Evolutionary conservation across 2,888 invertebrate genomes (phyloP).

Genomic region (Drosophila buzzatii): DNA sequence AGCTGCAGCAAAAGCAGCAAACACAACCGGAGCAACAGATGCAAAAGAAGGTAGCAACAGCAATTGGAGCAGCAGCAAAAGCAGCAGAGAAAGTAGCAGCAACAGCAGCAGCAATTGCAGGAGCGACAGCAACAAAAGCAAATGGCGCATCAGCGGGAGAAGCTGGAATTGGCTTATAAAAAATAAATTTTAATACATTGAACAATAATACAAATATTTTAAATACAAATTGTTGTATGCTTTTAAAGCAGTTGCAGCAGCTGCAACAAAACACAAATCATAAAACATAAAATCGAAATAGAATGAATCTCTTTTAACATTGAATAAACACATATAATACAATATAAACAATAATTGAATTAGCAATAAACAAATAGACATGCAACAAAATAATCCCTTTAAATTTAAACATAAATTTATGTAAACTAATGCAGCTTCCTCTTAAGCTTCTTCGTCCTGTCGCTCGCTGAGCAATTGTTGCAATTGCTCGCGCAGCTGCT

Average conservation of each 20-base stretch:
- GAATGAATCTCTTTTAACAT: not conserved
- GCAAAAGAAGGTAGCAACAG: too few relatives aligned
- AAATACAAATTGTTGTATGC: not conserved
- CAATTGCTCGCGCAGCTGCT: slow-evolving; percentile 70
- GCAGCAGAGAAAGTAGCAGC: not conserved
- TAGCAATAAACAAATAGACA: slow-evolving; percentile 3
- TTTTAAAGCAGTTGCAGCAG: slow-evolving; percentile 14
- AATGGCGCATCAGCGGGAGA: not conserved
- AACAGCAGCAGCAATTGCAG: not conserved
- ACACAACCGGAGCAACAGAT: not conserved
- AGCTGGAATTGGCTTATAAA: slow-evolving; percentile 34
- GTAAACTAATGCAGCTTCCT: not conserved
- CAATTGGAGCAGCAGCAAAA: not conserved
- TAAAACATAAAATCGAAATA: not conserved
- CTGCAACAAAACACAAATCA: slow-evolving; percentile 37
- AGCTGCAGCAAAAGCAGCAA: not conserved
- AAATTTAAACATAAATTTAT: not conserved
- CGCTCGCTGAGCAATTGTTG: slow-evolving; percentile 45
- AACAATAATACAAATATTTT: not conserved
- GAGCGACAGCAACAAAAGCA: not conserved
- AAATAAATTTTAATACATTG: not conserved
- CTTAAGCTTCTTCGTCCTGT: slow-evolving; percentile 2
- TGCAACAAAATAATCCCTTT: not conserved
- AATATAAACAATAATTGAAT: slow-evolving; percentile 1
- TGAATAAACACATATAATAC: not conserved